Conservation (phyloP, 1,140 invertebrate species). For the Hypothenemus hampei region DNA sequence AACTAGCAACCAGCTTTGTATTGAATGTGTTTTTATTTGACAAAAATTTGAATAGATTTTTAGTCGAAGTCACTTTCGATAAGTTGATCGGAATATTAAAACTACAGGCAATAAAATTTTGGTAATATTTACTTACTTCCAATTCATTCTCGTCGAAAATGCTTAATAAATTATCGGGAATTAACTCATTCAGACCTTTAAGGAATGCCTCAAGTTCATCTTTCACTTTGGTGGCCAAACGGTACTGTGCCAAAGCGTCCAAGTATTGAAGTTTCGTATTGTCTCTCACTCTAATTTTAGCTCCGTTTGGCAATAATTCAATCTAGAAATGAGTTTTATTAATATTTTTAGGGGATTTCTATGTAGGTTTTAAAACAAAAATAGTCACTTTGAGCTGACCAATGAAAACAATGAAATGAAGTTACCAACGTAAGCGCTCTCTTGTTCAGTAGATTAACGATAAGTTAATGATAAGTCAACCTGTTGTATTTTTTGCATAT, state of each 20-base stretch:
- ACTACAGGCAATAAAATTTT: background rate
- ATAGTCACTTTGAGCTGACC: background rate
- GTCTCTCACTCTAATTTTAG: constrained; percentile 65
- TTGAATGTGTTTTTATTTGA: too few species aligned
- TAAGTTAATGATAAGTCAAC: too few species aligned
- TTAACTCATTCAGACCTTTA: constrained; percentile 83
- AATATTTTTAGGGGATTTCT: too few species aligned
- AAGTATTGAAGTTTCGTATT: constrained; percentile 77
- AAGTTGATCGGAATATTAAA: background rate
- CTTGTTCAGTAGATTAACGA: too few species aligned
- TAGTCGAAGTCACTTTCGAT: background rate
- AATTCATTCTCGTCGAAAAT: constrained; percentile 96
- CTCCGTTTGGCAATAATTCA: constrained; percentile 72
- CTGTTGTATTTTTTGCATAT: too few species aligned
- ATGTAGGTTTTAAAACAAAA: constrained; percentile 1
- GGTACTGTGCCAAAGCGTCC: constrained; percentile 84
- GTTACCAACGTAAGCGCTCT: too few species aligned
- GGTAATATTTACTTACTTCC: constrained; percentile 59
- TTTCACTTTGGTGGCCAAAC: constrained; percentile 73
- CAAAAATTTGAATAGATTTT: background rate
- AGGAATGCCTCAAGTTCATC: constrained; percentile 85
- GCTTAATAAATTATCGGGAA: constrained; percentile 86
- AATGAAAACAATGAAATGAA: background rate
- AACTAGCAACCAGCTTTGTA: too few species aligned
- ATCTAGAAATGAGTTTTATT: constrained; percentile 43